Evolutionary conservation across 92 coral and sea anemone genomes (phyloP).

Genomic region (Bergia sp.): DNA sequence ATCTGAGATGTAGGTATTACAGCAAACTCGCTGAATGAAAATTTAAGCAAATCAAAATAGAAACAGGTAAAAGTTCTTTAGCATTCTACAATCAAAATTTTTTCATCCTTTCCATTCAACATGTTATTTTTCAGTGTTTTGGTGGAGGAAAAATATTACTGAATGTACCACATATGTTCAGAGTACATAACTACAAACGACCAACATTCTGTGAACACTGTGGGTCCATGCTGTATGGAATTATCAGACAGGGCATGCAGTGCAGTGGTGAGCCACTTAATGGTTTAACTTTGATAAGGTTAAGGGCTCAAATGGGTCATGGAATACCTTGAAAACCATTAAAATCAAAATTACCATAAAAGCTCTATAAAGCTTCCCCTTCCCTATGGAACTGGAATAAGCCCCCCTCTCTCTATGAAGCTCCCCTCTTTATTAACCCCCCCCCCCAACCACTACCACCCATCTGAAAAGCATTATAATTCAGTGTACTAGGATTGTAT

Average conservation of each 20-base stretch:
- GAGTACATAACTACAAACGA: constrained; percentile 73
- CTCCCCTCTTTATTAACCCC: too few relatives aligned
- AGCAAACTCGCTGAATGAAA: not conserved
- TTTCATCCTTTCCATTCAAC: not conserved
- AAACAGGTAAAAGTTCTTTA: not conserved
- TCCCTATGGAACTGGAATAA: too few relatives aligned
- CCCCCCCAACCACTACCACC: too few relatives aligned
- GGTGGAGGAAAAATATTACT: constrained; percentile 64
- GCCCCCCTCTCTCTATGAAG: too few relatives aligned
- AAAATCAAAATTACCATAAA: too few relatives aligned
- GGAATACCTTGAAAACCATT: too few relatives aligned
- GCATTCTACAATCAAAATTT: not conserved
- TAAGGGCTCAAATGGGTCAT: too few relatives aligned
- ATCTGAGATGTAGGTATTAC: not conserved
- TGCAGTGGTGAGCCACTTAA: constrained; percentile 74
- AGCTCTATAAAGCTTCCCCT: too few relatives aligned
- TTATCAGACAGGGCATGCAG: constrained; percentile 90
- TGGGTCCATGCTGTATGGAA: constrained; percentile 92
- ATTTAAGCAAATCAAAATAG: not conserved
- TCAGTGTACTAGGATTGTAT: too few relatives aligned
- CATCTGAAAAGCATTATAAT: too few relatives aligned
- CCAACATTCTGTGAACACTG: constrained; percentile 99
- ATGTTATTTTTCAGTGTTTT: constrained; percentile 39
- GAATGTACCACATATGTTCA: constrained; percentile 91
- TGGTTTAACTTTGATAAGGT: not conserved